Percentiles rank a stretch among this genome's conserved stretches.
Conservation (phyloP, 2,797 vertebrate species). For the Ispidina lecontei region DNA sequence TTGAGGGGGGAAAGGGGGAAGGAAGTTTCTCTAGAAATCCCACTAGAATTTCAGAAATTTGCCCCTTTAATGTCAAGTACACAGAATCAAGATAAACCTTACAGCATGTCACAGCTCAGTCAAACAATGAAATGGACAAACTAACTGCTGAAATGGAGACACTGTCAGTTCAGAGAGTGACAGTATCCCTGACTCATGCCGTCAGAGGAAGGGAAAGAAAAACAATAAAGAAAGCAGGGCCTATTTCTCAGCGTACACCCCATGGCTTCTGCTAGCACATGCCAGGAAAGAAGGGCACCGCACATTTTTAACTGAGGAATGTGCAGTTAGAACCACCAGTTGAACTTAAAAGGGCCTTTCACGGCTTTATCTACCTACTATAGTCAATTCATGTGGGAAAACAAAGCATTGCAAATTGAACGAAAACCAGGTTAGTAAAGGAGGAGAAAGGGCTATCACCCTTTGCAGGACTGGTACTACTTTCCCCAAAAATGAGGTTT, state of each 20-base stretch:
- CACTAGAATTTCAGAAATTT: conserved; percentile 12
- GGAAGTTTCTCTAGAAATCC: not conserved
- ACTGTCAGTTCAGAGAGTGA: not conserved
- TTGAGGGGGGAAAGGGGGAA: not conserved
- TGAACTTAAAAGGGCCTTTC: not conserved
- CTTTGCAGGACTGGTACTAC: not conserved
- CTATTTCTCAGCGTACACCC: not conserved
- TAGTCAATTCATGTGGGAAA: not conserved
- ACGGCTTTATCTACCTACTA: not conserved
- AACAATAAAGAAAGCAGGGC: not conserved
- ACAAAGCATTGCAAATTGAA: conserved; percentile 15
- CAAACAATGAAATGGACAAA: not conserved
- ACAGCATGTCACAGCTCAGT: not conserved
- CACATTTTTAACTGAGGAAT: not conserved
- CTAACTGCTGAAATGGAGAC: not conserved
- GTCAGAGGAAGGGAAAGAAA: conserved; percentile 41
- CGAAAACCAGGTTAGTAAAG: not conserved
- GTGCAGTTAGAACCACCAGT: not conserved
- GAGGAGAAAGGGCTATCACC: not conserved
- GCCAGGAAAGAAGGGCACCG: not conserved
- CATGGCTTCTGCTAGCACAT: not conserved
- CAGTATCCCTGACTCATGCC: not conserved
- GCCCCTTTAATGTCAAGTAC: not conserved
- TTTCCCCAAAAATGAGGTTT: not conserved
- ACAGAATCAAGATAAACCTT: not conserved